Percentiles rank a stretch among this genome's conserved stretches.
These are phyloP conservation scores for Pterocles burchelli DNA, from an alignment of 2,113 vertebrate genomes.

Conservation along the genomic window DNA sequence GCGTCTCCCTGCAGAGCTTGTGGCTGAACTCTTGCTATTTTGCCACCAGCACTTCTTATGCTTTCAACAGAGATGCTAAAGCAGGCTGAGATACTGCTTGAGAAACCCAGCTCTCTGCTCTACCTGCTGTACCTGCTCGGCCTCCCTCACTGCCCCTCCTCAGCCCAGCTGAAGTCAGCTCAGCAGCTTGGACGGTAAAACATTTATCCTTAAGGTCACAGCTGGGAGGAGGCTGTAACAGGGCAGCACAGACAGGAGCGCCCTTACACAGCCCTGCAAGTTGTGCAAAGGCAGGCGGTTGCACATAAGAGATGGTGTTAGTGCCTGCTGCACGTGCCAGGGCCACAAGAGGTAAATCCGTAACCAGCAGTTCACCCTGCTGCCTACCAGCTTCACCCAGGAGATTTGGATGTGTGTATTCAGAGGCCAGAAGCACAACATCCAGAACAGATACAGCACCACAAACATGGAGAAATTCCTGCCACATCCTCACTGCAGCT, in stretches of 20 bases:
- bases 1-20: not conserved
- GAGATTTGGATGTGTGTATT: not conserved
- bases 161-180: not conserved
- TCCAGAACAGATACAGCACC: not conserved
- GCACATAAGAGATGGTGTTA: not conserved
- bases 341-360: not conserved
- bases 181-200: not conserved
- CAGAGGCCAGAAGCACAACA: not conserved
- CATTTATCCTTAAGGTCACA: not conserved
- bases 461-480: not conserved
- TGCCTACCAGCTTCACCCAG: not conserved
- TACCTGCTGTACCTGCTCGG: conserved; percentile 34
- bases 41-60: not conserved
- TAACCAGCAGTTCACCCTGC: not conserved
- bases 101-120: conserved; percentile 2
- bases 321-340: not conserved
- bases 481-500: not conserved
- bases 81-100: not conserved
- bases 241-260: not conserved
- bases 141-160: not conserved
- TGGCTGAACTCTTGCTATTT: not conserved
- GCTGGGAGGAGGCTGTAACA: not conserved
- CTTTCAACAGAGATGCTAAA: not conserved
- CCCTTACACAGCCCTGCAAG: not conserved
- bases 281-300: not conserved